Base-by-base conservation (phyloP, 2,797 vertebrate species). In the Meda fulgida region DNA sequence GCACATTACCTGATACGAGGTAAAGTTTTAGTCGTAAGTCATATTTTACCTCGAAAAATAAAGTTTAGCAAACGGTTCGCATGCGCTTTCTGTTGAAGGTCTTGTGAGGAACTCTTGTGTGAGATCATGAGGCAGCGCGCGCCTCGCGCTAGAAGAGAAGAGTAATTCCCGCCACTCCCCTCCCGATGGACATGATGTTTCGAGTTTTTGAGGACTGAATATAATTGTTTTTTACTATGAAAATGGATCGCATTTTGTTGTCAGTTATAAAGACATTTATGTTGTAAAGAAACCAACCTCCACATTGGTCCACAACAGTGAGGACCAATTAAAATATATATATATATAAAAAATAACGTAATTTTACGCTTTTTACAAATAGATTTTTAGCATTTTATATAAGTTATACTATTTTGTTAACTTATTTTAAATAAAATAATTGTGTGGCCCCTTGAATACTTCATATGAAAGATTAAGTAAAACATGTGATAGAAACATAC, bases 61-160 rank as follows among this genome's bases (percentile, higher is more conserved):
- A 29, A 83, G 81, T 66, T 66, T 19, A 65, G 43, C 31, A 76
- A 53, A 76, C 34, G n/a, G 43, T 40, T 67, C 19, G 16, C 63
- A 78, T 11, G 38, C 48, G 53, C 48, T 84, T 84, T 78, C 65
- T 13, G 73, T 31, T 40, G 36, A 18, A 43, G 11, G n/a, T 53
- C 46, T 7, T 76, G 69, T 70, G 63, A 43, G 71, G 23, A 76
- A 51, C 65, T 67, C n/a, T 18, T n/a, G 83, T 23, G 65, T 84
- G 83, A 78, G 36, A n/a, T 84, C 73, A 78, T 84, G 16, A 78
- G 16, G 19, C 36, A 78, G 82, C 73, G 34, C 82, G 73, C 73
- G 72, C 81, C 81, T 51, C 81, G 72, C 58, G 72, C 81, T 75
- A 43, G 26, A 63, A 38, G 9, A 53, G 18, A 26, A 34, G 8